phyloP scores from a whole-genome alignment of 2,888 invertebrate species.

The Copidosoma aretas region DNA sequence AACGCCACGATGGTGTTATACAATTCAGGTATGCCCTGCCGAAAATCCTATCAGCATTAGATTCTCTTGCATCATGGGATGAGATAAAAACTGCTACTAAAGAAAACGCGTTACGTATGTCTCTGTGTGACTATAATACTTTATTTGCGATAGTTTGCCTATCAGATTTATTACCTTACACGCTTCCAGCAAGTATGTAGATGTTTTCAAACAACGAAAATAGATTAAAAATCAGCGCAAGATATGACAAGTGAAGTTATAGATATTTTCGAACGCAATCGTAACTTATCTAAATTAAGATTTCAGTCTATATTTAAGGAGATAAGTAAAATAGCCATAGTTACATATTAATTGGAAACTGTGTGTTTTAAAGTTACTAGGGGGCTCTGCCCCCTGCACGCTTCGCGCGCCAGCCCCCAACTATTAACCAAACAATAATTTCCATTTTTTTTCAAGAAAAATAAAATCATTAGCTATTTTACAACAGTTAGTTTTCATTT shows the following conservation, averaged over 20 bases:
- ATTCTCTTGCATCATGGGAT: slow-evolving; percentile 16
- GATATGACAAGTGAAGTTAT: too few species aligned
- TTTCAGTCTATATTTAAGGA: neutral
- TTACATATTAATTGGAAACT: neutral
- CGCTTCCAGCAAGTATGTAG: slow-evolving; percentile 9
- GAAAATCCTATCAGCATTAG: slow-evolving; percentile 17
- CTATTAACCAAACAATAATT: too few species aligned
- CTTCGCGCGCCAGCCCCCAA: too few species aligned
- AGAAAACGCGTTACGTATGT: slow-evolving; percentile 14
- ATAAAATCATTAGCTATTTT: too few species aligned
- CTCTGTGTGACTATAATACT: slow-evolving; percentile 16
- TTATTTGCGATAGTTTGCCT: slow-evolving; percentile 23
- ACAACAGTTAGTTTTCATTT: too few species aligned
- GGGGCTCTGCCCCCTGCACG: too few species aligned
- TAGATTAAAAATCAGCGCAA: too few species aligned
- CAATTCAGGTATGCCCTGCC: slow-evolving; percentile 7
- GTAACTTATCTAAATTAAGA: too few species aligned
- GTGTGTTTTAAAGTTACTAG: neutral
- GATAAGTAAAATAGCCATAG: too few species aligned
- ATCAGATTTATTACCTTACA: slow-evolving; percentile 18
- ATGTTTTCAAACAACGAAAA: slow-evolving; percentile 23
- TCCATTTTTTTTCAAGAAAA: too few species aligned
- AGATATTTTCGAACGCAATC: too few species aligned
- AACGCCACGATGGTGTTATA: slow-evolving; percentile 24
- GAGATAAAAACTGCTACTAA: slow-evolving; percentile 18